Conservation (phyloP, 2,113 vertebrate species). For the Festucalex cinctus region DNA sequence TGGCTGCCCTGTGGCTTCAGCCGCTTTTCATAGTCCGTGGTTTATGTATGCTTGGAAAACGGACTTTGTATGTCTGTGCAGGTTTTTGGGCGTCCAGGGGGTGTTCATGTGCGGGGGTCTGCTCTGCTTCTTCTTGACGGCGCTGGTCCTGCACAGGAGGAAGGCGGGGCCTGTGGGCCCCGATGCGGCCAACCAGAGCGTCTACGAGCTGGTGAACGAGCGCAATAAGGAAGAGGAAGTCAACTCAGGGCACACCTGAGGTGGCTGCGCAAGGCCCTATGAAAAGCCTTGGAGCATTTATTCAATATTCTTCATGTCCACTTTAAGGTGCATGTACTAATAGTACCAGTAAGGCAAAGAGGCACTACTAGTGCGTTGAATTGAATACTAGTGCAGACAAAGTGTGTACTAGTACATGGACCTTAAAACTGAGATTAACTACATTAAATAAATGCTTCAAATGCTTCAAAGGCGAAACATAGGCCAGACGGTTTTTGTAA, state of each 20-base stretch:
- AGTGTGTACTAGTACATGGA: too few species aligned
- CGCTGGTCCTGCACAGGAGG: conserved; percentile 23
- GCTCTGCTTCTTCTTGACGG: conserved; percentile 52
- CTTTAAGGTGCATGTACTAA: background rate
- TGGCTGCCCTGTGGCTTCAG: too few species aligned
- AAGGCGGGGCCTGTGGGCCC: background rate
- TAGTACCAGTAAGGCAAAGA: background rate
- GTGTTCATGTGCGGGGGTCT: conserved; percentile 48
- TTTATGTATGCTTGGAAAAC: too few species aligned
- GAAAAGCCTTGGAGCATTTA: background rate
- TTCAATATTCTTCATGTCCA: background rate
- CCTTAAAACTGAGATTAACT: background rate
- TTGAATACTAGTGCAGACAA: too few species aligned
- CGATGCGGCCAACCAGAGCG: rapidly evolving
- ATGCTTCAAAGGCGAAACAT: background rate
- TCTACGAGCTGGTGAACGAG: conserved; percentile 29
- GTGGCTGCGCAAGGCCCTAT: background rate
- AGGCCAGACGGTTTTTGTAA: background rate
- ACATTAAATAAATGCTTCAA: background rate
- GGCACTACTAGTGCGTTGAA: too few species aligned
- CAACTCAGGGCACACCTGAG: conserved; percentile 22
- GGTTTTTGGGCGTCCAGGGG: conserved; percentile 56
- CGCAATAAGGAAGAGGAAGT: conserved; percentile 12
- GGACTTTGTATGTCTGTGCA: conserved; percentile 19
- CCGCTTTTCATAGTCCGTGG: too few species aligned